Conservation (phyloP, 1,140 invertebrate species). For the Akabosia matsudoensis region DNA sequence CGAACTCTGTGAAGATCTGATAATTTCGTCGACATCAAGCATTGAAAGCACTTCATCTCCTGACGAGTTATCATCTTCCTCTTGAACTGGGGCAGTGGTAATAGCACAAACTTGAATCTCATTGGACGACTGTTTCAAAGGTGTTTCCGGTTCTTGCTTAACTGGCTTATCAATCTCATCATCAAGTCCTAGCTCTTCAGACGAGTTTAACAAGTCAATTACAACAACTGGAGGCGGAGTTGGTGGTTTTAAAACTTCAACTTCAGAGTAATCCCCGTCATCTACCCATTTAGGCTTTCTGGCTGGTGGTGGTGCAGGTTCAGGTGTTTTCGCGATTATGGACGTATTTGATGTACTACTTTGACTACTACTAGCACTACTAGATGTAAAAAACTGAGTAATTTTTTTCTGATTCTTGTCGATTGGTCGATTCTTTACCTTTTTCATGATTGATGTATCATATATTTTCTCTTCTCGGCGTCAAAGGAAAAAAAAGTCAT, state of each 20-base stretch:
- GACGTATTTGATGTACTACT: not conserved
- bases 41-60: constrained; percentile 18
- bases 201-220: not conserved
- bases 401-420: not conserved
- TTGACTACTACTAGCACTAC: not conserved
- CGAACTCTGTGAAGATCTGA: not conserved
- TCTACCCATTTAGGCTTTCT: not conserved
- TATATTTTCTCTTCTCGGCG: not conserved
- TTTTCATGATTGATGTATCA: not conserved
- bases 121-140: not conserved
- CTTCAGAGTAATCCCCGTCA: not conserved
- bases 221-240: not conserved
- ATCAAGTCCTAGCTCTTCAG: not conserved
- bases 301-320: not conserved
- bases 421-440: not conserved
- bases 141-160: not conserved
- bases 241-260: not conserved
- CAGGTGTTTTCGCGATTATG: not conserved
- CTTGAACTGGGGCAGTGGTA: not conserved
- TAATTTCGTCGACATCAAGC: constrained; percentile 19
- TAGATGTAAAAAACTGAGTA: not conserved
- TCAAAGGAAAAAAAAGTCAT: not conserved
- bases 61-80: not conserved
- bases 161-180: not conserved
- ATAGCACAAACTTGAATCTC: not conserved